Percentiles rank a stretch among this genome's conserved stretches.
These are phyloP conservation scores for Drosophila peninsularis DNA, from an alignment of 2,888 invertebrate genomes.

Conservation along the genomic window DNA sequence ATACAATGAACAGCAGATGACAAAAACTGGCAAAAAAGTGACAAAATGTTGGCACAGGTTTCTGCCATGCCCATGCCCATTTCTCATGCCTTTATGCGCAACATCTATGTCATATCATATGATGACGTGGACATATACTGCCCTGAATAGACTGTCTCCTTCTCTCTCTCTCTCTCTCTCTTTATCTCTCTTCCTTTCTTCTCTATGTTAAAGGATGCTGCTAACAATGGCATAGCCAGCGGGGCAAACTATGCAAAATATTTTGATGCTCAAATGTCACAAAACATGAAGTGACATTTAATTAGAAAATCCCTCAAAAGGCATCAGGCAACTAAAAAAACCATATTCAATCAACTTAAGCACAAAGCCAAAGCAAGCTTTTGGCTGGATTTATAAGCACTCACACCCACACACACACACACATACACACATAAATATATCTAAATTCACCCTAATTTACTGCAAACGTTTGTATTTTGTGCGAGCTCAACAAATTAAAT, in stretches of 20 bases:
- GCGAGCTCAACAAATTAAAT: slow-evolving; percentile 46
- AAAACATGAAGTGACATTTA: slow-evolving; percentile 72
- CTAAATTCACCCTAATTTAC: background rate
- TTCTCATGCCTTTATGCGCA: slow-evolving; percentile 38
- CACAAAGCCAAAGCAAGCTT: slow-evolving; percentile 3
- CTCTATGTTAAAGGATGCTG: slow-evolving; percentile 49
- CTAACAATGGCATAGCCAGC: slow-evolving; percentile 54
- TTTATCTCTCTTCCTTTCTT: slow-evolving; percentile 13
- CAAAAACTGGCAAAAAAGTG: slow-evolving; percentile 55
- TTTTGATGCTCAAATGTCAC: slow-evolving; percentile 64
- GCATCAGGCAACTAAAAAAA: slow-evolving; percentile 32
- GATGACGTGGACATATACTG: slow-evolving; percentile 57
- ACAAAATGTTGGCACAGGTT: slow-evolving; percentile 80
- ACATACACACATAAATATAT: background rate
- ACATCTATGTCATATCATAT: slow-evolving; percentile 48
- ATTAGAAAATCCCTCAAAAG: slow-evolving; percentile 66
- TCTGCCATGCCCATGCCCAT: slow-evolving; percentile 24
- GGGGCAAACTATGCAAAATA: slow-evolving; percentile 54
- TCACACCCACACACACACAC: background rate
- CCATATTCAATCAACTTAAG: slow-evolving; percentile 18
- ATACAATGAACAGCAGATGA: slow-evolving; percentile 41
- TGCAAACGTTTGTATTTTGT: slow-evolving; percentile 5
- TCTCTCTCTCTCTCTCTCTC: background rate
- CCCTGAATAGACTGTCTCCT: slow-evolving; percentile 32
- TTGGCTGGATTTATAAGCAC: slow-evolving; percentile 6